Evolutionary conservation across 2,113 vertebrate genomes (phyloP).

Genomic region (Ceratotherium simum): DNA sequence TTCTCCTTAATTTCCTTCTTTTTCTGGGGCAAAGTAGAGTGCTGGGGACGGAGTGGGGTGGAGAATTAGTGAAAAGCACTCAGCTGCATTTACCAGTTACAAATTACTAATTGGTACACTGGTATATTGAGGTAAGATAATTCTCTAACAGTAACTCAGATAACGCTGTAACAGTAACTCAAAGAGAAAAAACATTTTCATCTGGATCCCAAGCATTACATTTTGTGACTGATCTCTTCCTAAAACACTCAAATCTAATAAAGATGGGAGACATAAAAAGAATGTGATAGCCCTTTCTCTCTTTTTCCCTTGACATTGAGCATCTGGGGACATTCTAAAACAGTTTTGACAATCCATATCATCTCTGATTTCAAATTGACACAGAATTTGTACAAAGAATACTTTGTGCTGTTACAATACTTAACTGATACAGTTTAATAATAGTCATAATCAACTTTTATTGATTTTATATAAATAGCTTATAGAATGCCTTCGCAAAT

Average conservation of each 20-base stretch:
- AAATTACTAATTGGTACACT: neutral
- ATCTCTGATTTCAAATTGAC: neutral
- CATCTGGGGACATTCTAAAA: neutral
- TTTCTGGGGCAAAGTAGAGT: neutral
- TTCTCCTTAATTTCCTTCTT: neutral
- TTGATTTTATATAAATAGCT: constrained; percentile 68
- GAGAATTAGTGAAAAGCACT: neutral
- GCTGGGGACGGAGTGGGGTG: fast-evolving
- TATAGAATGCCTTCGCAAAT: constrained; percentile 55
- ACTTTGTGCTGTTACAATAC: constrained; percentile 14
- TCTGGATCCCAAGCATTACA: neutral
- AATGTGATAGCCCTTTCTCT: neutral
- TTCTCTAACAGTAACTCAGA: neutral
- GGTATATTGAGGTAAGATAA: neutral
- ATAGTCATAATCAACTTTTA: constrained; percentile 66
- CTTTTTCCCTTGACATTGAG: neutral
- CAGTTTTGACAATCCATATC: neutral
- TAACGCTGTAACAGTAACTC: neutral
- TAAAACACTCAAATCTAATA: neutral
- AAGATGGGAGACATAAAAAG: neutral
- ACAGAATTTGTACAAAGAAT: neutral
- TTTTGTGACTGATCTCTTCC: constrained; percentile 25
- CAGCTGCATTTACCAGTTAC: neutral
- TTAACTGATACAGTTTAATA: constrained; percentile 58
- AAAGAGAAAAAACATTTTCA: neutral